These are phyloP conservation scores for Ophiodon elongatus DNA, from an alignment of 2,113 vertebrate species.

Conservation along the genomic window DNA sequence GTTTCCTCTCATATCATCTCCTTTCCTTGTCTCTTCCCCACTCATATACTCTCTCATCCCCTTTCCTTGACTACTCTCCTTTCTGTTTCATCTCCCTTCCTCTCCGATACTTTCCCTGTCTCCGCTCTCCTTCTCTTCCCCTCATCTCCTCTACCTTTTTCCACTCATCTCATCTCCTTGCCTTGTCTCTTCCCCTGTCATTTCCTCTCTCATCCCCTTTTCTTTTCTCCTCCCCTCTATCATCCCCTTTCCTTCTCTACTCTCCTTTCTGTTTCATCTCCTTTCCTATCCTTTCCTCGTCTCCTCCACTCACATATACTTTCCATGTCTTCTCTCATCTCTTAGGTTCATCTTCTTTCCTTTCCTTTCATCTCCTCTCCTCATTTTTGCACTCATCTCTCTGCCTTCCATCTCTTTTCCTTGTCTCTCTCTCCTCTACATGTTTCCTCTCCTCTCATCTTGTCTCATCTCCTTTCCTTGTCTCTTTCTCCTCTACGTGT, in stretches of 20 bases:
- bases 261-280: neutral
- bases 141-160: slow-evolving; percentile 12
- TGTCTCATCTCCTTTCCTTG: neutral
- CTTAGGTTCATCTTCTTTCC: neutral
- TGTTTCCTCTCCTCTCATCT: too few species aligned
- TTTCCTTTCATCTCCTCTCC: neutral
- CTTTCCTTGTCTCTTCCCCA: neutral
- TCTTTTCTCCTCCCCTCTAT: neutral
- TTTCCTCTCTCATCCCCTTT: neutral
- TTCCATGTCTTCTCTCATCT: neutral
- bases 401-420: neutral
- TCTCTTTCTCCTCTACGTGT: too few species aligned
- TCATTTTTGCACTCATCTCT: neutral
- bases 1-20: slow-evolving; percentile 2
- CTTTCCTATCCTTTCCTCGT: too few species aligned
- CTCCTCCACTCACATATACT: neutral
- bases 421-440: neutral
- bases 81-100: neutral
- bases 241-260: neutral
- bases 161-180: neutral
- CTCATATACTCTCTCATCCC: neutral
- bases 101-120: neutral
- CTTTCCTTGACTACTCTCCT: neutral
- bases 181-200: neutral
- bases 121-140: neutral